A percentile compares a stretch with the other conserved stretches of the same genome.
These are phyloP conservation scores for Aplysia californica DNA, from an alignment of 1,140 invertebrate genomes.

Conservation along the genomic window DNA sequence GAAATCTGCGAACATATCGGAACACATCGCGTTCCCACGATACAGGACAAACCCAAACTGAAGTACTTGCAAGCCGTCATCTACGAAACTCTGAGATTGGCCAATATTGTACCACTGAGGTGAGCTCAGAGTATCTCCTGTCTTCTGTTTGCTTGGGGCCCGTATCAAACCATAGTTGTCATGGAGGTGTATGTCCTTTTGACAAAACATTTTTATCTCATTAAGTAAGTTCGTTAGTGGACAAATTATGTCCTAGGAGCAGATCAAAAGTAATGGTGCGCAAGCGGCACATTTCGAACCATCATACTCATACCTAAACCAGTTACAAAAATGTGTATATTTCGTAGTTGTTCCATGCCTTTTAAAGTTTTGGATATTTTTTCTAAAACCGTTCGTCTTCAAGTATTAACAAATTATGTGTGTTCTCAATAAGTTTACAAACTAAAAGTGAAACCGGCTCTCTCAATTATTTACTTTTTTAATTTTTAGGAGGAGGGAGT, in stretches of 20 bases:
- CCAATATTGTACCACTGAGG: slow-evolving; percentile 52
- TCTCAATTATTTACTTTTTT: too few relatives aligned
- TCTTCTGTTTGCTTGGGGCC: neutral
- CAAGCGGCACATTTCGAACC: too few relatives aligned
- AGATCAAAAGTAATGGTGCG: neutral
- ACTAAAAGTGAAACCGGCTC: too few relatives aligned
- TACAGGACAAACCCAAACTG: slow-evolving; percentile 39
- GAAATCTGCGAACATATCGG: slow-evolving; percentile 77
- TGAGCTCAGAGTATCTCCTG: neutral
- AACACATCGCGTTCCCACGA: slow-evolving; percentile 8
- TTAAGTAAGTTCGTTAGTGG: neutral
- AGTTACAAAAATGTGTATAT: too few relatives aligned
- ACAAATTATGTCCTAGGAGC: neutral
- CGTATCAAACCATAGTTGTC: neutral
- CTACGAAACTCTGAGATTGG: slow-evolving; percentile 33
- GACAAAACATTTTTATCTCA: neutral
- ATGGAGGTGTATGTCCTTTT: neutral
- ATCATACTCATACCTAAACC: too few relatives aligned
- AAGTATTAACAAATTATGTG: too few relatives aligned
- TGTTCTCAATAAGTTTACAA: too few relatives aligned
- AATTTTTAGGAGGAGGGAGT: too few relatives aligned
- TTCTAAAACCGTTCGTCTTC: too few relatives aligned
- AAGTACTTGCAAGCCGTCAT: too few relatives aligned
- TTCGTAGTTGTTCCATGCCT: too few relatives aligned
- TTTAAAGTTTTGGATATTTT: too few relatives aligned